A percentile compares a stretch with the other conserved stretches of the same genome.
Evolutionary conservation across 1,140 invertebrate species (phyloP).

Genomic region (Manduca sexta): DNA sequence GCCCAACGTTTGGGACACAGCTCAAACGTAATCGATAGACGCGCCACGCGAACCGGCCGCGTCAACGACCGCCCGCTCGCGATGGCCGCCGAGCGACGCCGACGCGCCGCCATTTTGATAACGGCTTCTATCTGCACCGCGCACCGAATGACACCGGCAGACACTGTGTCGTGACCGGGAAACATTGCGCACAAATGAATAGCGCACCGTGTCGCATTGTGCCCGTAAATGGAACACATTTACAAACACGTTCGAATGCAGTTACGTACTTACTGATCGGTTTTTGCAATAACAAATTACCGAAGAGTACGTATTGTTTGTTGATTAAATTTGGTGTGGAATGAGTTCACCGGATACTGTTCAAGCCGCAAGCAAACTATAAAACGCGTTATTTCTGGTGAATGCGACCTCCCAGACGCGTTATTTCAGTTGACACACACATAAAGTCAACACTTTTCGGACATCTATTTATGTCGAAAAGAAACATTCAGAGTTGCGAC

Average conservation of each 20-base stretch:
- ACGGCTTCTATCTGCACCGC: slow-evolving; percentile 37
- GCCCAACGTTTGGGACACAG: slow-evolving; percentile 13
- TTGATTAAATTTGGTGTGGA: no score
- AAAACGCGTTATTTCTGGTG: no score
- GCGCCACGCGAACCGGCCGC: slow-evolving; percentile 18
- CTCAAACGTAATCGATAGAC: slow-evolving; percentile 31
- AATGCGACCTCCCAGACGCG: neutral
- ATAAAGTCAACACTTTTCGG: neutral
- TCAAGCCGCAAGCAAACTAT: no score
- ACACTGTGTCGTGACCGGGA: slow-evolving; percentile 7
- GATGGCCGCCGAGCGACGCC: slow-evolving; percentile 22
- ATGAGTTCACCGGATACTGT: no score
- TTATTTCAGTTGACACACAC: neutral
- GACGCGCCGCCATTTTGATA: slow-evolving; percentile 63
- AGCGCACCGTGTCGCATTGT: no score
- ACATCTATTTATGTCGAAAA: no score
- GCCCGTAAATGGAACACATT: neutral
- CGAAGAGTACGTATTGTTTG: no score
- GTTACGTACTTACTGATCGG: no score
- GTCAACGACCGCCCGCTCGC: slow-evolving; percentile 34
- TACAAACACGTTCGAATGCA: neutral
- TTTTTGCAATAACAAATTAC: no score
- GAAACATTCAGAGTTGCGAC: no score
- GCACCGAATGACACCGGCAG: slow-evolving; percentile 6
- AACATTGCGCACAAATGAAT: neutral